Evolutionary conservation across 2,888 invertebrate species (phyloP).

Genomic region (Mellilla xanthometata): DNA sequence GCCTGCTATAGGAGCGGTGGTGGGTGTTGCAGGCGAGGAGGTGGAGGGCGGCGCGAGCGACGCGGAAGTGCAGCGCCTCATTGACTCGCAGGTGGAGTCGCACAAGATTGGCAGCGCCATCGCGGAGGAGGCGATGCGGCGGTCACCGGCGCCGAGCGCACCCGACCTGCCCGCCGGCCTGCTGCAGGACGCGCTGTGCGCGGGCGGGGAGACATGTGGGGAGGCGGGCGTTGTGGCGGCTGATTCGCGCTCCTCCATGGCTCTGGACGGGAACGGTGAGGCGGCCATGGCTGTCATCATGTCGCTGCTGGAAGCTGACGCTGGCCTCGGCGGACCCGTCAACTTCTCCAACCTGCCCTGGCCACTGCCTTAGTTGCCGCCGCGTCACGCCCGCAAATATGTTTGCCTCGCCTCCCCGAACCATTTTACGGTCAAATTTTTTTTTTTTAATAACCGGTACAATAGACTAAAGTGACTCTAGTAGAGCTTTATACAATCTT

Average conservation of each 20-base stretch:
- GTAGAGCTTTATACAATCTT: too few relatives aligned
- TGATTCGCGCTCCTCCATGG: too few relatives aligned
- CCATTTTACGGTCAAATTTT: too few relatives aligned
- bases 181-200: conserved; percentile 56
- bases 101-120: conserved; percentile 93
- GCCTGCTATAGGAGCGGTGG: too few relatives aligned
- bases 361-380: conserved; percentile 86
- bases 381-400: too few relatives aligned
- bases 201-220: conserved; percentile 26
- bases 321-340: conserved; percentile 93
- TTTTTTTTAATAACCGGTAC: too few relatives aligned
- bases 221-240: too few relatives aligned
- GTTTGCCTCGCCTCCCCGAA: too few relatives aligned
- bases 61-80: conserved; percentile 86
- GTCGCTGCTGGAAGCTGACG: conserved; percentile 94
- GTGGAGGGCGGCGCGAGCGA: conserved; percentile 70
- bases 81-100: conserved; percentile 90
- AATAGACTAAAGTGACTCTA: too few relatives aligned
- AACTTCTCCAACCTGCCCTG: conserved; percentile 94
- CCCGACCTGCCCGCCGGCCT: conserved; percentile 35
- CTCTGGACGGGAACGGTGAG: conserved; percentile 90
- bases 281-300: conserved; percentile 96
- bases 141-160: conserved; percentile 37
- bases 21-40: conserved; percentile 21
- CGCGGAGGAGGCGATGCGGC: conserved; percentile 87